phyloP scores from a whole-genome alignment of 2,113 vertebrate species.

The Clarias macrocephalus region DNA sequence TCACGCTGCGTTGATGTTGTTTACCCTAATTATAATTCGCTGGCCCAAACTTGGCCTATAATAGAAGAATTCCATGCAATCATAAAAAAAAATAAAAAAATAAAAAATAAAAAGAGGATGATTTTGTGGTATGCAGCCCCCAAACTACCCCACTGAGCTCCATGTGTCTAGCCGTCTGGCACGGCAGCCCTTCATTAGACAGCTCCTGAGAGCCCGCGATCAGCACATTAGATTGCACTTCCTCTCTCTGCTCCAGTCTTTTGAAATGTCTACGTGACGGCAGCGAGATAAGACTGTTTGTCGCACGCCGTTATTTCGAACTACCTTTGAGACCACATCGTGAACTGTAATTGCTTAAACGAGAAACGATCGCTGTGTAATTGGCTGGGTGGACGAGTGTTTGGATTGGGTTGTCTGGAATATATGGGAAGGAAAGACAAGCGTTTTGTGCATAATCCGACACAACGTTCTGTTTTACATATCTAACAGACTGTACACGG shows the following conservation, averaged over 20 bases:
- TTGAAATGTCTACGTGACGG: slow-evolving; percentile 37
- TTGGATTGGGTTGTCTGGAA: slow-evolving; percentile 68
- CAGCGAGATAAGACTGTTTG: slow-evolving; percentile 47
- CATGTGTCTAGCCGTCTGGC: slow-evolving; percentile 29
- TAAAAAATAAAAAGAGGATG: not conserved
- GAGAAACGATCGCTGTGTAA: slow-evolving; percentile 67
- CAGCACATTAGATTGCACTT: slow-evolving; percentile 44
- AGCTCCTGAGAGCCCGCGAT: slow-evolving; percentile 49
- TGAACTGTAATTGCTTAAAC: slow-evolving; percentile 61
- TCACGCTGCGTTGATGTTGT: slow-evolving; percentile 12
- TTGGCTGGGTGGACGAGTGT: slow-evolving; percentile 69
- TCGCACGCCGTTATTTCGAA: slow-evolving; percentile 68
- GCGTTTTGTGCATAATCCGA: slow-evolving; percentile 66
- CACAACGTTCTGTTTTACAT: slow-evolving; percentile 64
- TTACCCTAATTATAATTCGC: slow-evolving; percentile 16
- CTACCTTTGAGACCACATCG: slow-evolving; percentile 57
- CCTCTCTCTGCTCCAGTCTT: slow-evolving; percentile 30
- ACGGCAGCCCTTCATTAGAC: slow-evolving; percentile 46
- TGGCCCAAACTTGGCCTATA: not conserved
- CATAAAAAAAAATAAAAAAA: not conserved
- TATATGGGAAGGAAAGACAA: slow-evolving; percentile 59
- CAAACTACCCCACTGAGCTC: slow-evolving; percentile 34
- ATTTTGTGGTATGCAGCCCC: slow-evolving; percentile 3
- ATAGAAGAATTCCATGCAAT: slow-evolving; percentile 13
- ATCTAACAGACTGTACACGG: slow-evolving; percentile 55